These are phyloP conservation scores for Drosophila sproati DNA, from an alignment of 1,140 invertebrate species.

Conservation along the genomic window DNA sequence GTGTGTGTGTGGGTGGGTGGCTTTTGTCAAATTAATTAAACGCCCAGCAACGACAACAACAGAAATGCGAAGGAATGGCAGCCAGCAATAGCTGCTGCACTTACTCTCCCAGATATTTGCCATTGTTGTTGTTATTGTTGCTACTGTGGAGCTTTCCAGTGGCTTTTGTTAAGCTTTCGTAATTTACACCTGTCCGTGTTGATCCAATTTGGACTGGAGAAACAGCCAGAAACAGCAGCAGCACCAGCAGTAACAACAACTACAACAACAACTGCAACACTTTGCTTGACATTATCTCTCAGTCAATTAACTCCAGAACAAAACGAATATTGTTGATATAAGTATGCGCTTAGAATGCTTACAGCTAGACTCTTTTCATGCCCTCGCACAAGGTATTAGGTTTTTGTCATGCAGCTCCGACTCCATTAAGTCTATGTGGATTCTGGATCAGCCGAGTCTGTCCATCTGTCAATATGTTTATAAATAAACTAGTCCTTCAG, in stretches of 20 bases:
- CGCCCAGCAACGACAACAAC: constrained; percentile 29
- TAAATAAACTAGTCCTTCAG: too few relatives aligned
- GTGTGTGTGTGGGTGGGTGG: constrained; percentile 2
- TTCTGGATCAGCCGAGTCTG: too few relatives aligned
- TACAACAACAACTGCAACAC: constrained; percentile 2
- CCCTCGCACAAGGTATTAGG: too few relatives aligned
- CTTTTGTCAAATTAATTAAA: constrained; percentile 50
- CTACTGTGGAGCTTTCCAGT: constrained; percentile 38
- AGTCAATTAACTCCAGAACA: constrained; percentile 4
- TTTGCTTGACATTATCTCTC: background rate
- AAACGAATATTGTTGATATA: background rate
- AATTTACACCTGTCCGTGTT: constrained; percentile 71
- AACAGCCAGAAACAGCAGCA: background rate
- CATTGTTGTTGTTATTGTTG: constrained; percentile 1
- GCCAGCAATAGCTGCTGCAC: constrained; percentile 6
- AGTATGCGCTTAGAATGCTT: too few relatives aligned
- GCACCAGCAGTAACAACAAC: background rate
- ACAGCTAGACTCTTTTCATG: too few relatives aligned
- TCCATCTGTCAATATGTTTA: too few relatives aligned
- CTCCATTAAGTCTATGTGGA: too few relatives aligned
- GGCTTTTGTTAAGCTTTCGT: constrained; percentile 62
- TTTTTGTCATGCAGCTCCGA: too few relatives aligned
- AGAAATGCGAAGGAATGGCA: constrained; percentile 26
- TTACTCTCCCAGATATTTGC: constrained; percentile 16
- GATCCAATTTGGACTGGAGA: constrained; percentile 30